Evolutionary conservation across 2,888 invertebrate genomes (phyloP), one percentile per base, ranked within the genome.

Genomic region (Morpho achilles): DNA sequence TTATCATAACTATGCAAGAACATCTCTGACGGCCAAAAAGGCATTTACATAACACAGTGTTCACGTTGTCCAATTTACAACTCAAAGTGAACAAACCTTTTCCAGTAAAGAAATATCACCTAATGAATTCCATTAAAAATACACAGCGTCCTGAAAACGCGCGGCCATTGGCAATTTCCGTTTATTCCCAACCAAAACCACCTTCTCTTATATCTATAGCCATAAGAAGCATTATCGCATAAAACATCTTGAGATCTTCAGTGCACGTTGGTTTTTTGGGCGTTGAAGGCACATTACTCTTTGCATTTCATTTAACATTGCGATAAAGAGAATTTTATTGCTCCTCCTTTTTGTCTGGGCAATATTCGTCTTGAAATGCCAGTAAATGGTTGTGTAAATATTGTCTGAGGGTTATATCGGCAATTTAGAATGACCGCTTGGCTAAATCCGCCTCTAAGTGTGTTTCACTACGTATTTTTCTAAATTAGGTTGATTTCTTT

Each of bases 111-210:
- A 66, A 64, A 67, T 61, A 66, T 62, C 61, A 59, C 62, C 62
- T 65, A 66, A 67, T 62, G 65, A 67, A 67, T 64, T 62, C 67
- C 63, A 63, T 64, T 60, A 67, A 64, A 63, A 65, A 61, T 65
- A 65, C 61, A 61, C 58, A 48, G 32, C 53, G 58, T 55, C 60
- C 53, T 54, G 60, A 48, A 16, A 59, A 62, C 49, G 53, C 42
- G 48, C 49, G 32, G 57, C 56, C 56, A 57, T 57, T 48, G 56
- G 57, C 52, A 57, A 62, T 59, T 57, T 57, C 45, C 57, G 44
- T 54, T 53, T 23, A 9, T 51, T 23, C 46, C 16, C 23, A n/a
- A 41, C 42, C 50, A 56, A 56, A 46, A 43, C 32, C 56, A 46
- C 39, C 41, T 43, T 40, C 52, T 50, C 61, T 41, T 56, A 63